Evolutionary conservation across 2,888 invertebrate genomes (phyloP), one percentile per base, ranked within the genome.

Genomic region (Ochropleura plecta): DNA sequence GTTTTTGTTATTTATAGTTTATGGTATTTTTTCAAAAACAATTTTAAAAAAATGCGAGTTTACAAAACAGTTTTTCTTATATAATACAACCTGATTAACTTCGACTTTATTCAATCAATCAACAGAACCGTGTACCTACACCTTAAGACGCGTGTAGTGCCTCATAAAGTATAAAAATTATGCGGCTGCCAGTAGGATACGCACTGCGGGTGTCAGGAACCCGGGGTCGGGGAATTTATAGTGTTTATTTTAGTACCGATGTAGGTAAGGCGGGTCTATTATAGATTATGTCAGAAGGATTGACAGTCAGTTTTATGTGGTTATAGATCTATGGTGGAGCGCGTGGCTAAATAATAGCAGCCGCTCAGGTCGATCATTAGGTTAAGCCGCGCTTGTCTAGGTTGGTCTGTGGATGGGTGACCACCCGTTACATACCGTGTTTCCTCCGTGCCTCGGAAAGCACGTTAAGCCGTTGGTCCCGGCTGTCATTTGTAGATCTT

Each of bases 161-260:
- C 75, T 72, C 88, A 78, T 88, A 88, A 88, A 86, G 75, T 79
- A 84, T 64, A 79, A 79, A 79, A 84, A 88, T 84, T 86, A 86
- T 88, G 80, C 82, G 80, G 62, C 73, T 20, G 62, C 76, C 70
- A 62, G 49, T 68, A 49, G 59, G 59, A 69, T 59, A 64, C 20
- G 72, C 20, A 65, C 70, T 69, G 66, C 46, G 68, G 69, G 76
- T 86, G 86, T 87, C 84, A 80, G 60, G 20, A 40, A 44, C 53
- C 73, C 70, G 48, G 18, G 48, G 18, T 18, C 60, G 64, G 59
- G 12, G 48, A 70, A 81, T 76, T 81, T 84, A 81, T 84, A 64
- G 63, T 76, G 70, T 82, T 79, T 81, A 83, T 68, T 81, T 81
- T 55, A 49, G 57, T 51, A 40, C 9, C 0, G 40, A 16, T 12